phyloP scores from a whole-genome alignment of 2,797 vertebrate genomes.

The Chelonia mydas region DNA sequence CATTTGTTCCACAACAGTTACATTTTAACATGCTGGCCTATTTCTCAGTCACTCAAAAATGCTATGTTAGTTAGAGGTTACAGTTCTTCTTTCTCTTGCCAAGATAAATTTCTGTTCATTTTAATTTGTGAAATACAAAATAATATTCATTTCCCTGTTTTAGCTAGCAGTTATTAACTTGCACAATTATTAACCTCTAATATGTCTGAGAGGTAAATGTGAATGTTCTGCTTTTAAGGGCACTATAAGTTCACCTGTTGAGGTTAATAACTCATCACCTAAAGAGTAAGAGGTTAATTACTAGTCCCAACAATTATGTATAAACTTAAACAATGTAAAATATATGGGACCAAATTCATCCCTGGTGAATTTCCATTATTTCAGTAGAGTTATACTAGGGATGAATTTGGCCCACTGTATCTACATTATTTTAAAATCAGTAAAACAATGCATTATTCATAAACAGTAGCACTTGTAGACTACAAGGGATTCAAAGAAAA shows the following conservation, averaged over 20 bases:
- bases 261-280: conserved; percentile 56
- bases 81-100: background rate
- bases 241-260: conserved; percentile 34
- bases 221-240: conserved; percentile 40
- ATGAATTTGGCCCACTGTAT: background rate
- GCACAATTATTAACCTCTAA: conserved; percentile 36
- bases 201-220: conserved; percentile 35
- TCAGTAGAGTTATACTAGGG: background rate
- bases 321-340: conserved; percentile 39
- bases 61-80: background rate
- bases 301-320: conserved; percentile 32
- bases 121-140: background rate
- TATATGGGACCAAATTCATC: conserved; percentile 30
- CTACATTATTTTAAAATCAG: conserved; percentile 17
- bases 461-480: conserved; percentile 17
- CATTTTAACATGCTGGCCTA: background rate
- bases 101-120: background rate
- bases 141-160: conserved; percentile 22
- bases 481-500: conserved; percentile 35
- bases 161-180: conserved; percentile 25
- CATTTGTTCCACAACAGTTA: background rate
- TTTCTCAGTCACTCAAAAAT: background rate
- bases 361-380: conserved; percentile 17
- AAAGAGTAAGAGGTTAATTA: conserved; percentile 9
- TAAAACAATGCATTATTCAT: conserved; percentile 4